Base-by-base conservation (phyloP, 2,888 invertebrate genomes). In the Anodontia alba region DNA sequence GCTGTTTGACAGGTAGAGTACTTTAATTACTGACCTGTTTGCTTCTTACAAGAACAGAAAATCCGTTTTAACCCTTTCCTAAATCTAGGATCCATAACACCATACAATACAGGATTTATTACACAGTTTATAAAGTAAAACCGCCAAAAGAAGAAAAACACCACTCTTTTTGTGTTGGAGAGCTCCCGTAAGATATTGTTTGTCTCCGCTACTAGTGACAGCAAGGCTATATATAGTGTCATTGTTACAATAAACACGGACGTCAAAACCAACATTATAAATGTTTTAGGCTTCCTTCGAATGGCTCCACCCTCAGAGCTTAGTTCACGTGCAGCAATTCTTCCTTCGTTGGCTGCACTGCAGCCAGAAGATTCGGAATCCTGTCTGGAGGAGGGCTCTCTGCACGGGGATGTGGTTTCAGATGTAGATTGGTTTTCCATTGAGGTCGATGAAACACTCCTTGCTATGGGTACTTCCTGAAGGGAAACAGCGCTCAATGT, bases 71-170 rank as follows among this genome's bases (percentile, higher is more conserved):
- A n/a, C 12, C 79, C 84, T 12, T 46, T 20, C 5, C 84, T 67
- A 69, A 85, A 85, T 31, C 80, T 49, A 10, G 75, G 80, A 49
- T 85, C 85, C 67, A 82, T 70, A 33, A 78, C 70, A 1, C 85
- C 85, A 66, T 85, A 85, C 31, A 85, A 26, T 2, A 82, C 43
- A 1, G 82, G 80, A 68, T 85, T 85, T n/a, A 85, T 67, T 26
- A 82, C 71, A 33, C 70, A 67, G 43, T 85, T 85, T 1, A 82
- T 38, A 51, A 85, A 85, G 49, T 85, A 85, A n/a, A 82, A 38
- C 26, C 85, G 36, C 76, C 80, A 78, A 57, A 85, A 85, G 36
- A 85, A 80, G 73, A 85, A 82, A 54, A 82, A 85, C 31, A 71
- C 38, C 0, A 66, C 85, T 67, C 78, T 85, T 38, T 76, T 26